Conservation (phyloP, 2,888 invertebrate genomes). For the Aricia artaxerxes region DNA sequence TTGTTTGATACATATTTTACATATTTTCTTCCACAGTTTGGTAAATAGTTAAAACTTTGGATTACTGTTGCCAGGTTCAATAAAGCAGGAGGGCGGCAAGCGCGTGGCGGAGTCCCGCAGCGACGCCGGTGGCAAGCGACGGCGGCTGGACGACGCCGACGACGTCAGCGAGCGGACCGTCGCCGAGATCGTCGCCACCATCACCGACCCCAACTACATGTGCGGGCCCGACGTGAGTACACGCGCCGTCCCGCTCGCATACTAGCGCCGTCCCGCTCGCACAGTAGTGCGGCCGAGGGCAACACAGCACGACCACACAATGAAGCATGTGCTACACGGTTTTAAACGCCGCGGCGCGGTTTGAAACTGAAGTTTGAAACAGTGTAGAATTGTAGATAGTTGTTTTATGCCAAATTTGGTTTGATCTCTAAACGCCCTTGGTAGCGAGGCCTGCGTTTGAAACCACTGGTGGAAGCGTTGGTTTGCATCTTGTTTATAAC, state of each 20-base stretch:
- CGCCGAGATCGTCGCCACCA: constrained; percentile 89
- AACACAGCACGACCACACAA: too few species aligned
- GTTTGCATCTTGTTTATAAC: background rate
- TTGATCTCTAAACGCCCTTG: background rate
- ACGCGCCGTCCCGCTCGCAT: background rate
- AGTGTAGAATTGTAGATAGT: background rate
- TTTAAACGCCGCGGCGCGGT: too few species aligned
- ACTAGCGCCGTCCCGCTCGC: background rate
- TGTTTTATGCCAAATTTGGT: background rate
- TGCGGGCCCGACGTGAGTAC: constrained; percentile 87
- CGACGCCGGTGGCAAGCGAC: constrained; percentile 59
- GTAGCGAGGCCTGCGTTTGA: background rate
- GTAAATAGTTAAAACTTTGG: background rate
- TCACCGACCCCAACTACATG: constrained; percentile 91
- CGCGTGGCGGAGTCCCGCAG: constrained; percentile 51
- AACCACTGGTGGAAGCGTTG: background rate
- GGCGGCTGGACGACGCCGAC: constrained; percentile 72
- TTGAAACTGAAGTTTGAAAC: background rate
- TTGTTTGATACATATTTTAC: too few species aligned
- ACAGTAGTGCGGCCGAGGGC: background rate
- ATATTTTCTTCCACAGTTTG: too few species aligned
- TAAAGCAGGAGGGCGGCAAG: constrained; percentile 64
- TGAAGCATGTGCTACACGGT: too few species aligned
- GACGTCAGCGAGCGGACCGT: constrained; percentile 90
- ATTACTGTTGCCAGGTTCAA: constrained; percentile 48